These are phyloP conservation scores for Hemithea aestivaria DNA, from an alignment of 2,888 invertebrate species.

Conservation along the genomic window DNA sequence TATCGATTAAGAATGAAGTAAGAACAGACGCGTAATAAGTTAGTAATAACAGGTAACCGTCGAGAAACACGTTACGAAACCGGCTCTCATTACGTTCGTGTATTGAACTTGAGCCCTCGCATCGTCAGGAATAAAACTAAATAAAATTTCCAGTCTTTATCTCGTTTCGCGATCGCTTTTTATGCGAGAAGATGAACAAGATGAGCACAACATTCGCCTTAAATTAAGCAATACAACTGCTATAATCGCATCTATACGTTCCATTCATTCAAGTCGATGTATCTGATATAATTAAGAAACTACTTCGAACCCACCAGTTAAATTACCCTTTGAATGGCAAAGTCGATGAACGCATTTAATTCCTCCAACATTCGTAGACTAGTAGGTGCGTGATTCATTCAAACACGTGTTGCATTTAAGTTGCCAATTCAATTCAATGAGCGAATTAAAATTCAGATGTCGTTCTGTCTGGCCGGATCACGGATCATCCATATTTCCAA, in stretches of 20 bases:
- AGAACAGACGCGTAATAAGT: conserved; percentile 37
- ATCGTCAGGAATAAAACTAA: conserved; percentile 31
- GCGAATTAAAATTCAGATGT: conserved; percentile 68
- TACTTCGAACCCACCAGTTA: conserved; percentile 1
- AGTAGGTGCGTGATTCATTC: conserved; percentile 51
- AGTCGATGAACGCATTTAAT: conserved; percentile 7
- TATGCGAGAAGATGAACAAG: no score
- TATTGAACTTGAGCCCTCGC: conserved; percentile 49
- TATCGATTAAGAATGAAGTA: conserved; percentile 52
- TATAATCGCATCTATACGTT: no score
- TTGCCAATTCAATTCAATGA: conserved; percentile 66
- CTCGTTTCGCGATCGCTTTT: conserved; percentile 18
- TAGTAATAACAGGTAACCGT: conserved; percentile 55
- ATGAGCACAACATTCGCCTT: no score
- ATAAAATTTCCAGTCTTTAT: conserved; percentile 30
- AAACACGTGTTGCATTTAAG: conserved; percentile 58
- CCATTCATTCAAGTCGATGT: no score
- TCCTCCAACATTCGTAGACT: conserved; percentile 24
- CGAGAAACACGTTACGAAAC: conserved; percentile 49
- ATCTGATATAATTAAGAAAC: conserved; percentile 29
- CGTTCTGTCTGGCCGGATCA: conserved; percentile 61
- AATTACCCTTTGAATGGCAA: background rate
- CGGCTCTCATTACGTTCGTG: conserved; percentile 54
- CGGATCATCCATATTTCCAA: conserved; percentile 66
- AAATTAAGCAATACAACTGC: no score